These are phyloP conservation scores for Eclectus roratus DNA, from an alignment of 2,113 vertebrate species.

Conservation along the genomic window DNA sequence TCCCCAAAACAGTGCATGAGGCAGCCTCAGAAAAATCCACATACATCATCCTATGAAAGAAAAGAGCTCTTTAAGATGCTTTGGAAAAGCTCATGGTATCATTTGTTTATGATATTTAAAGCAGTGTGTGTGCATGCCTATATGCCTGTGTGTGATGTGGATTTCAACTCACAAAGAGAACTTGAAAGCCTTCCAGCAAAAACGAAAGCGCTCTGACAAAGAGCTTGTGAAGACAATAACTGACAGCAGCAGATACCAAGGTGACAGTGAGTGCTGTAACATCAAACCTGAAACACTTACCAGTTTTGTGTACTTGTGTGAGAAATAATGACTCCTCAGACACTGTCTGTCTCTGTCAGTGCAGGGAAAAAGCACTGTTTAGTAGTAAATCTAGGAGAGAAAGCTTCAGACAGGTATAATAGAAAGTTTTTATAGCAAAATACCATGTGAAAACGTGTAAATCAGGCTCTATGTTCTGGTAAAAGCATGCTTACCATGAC, in stretches of 20 bases:
- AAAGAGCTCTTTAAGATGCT: not conserved
- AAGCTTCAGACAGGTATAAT: not conserved
- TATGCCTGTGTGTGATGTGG: not conserved
- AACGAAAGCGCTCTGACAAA: constrained; percentile 1
- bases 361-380: not conserved
- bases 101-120: constrained; percentile 28
- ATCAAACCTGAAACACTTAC: constrained; percentile 45
- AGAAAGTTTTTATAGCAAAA: not conserved
- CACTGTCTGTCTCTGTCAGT: not conserved
- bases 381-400: not conserved
- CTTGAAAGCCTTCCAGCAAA: constrained; percentile 46
- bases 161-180: constrained; percentile 12
- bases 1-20: not conserved
- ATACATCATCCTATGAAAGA: not conserved
- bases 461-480: not conserved
- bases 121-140: not conserved
- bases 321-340: constrained; percentile 35
- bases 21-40: not conserved
- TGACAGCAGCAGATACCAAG: constrained; percentile 35
- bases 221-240: constrained; percentile 34
- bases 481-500: not conserved
- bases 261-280: constrained; percentile 56
- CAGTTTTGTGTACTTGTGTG: constrained; percentile 16
- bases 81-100: not conserved
- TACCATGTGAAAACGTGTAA: not conserved